phyloP scores from a whole-genome alignment of 2,888 invertebrate species.

The Coecobrya sp. region DNA sequence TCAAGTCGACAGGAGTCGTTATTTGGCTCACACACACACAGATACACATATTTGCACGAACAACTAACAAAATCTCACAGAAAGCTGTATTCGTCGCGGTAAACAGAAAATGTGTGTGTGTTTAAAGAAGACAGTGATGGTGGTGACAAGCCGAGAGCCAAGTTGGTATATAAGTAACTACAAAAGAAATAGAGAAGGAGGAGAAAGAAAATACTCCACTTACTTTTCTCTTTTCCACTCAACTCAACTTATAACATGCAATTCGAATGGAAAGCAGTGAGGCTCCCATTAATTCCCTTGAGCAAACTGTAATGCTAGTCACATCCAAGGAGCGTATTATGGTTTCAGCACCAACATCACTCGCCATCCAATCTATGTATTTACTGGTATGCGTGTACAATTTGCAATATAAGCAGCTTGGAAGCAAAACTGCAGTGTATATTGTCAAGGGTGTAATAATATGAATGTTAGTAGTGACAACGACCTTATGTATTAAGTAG shows the following conservation, averaged over 20 bases:
- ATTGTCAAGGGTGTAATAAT: conserved; percentile 62
- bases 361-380: neutral
- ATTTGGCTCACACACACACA: conserved; percentile 38
- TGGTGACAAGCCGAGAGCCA: neutral
- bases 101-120: neutral
- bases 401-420: neutral
- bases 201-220: conserved; percentile 40
- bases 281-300: conserved; percentile 77
- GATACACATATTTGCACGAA: conserved; percentile 6
- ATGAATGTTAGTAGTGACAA: conserved; percentile 63
- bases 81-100: neutral
- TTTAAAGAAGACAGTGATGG: neutral
- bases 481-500: conserved; percentile 59
- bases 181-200: conserved; percentile 53
- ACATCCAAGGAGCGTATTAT: conserved; percentile 75
- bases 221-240: conserved; percentile 17
- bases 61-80: conserved; percentile 12
- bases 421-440: conserved; percentile 35
- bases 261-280: conserved; percentile 74
- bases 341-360: conserved; percentile 63
- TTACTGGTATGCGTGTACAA: neutral
- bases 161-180: conserved; percentile 2
- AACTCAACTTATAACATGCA: conserved; percentile 61
- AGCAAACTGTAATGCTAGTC: conserved; percentile 76
- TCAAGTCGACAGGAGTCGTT: conserved; percentile 72